phyloP scores from a whole-genome alignment of 2,797 vertebrate genomes.

The Acrossocheilus fasciatus region DNA sequence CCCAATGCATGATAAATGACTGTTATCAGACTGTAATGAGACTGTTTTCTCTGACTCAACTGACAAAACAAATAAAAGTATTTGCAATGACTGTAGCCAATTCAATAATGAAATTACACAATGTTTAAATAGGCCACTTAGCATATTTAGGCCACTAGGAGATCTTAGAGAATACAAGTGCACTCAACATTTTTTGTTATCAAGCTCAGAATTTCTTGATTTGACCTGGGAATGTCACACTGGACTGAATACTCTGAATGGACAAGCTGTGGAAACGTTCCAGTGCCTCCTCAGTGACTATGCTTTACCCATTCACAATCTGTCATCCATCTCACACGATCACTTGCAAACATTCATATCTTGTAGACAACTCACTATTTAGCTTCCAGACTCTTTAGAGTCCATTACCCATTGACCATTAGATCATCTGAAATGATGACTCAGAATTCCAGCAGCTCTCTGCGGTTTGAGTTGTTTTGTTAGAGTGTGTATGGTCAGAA shows the following conservation, averaged over 20 bases:
- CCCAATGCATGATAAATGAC: neutral
- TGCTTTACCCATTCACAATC: constrained; percentile 23
- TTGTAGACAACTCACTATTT: constrained; percentile 38
- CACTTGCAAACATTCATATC: constrained; percentile 27
- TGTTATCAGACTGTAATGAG: constrained; percentile 8
- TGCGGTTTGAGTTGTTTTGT: constrained; percentile 2
- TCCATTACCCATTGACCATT: constrained; percentile 42
- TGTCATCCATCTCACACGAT: constrained; percentile 17
- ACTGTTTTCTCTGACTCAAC: constrained; percentile 7
- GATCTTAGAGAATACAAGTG: neutral
- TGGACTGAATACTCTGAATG: neutral
- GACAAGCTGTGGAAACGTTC: constrained; percentile 9
- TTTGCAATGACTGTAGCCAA: neutral
- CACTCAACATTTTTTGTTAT: neutral
- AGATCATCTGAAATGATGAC: constrained; percentile 50
- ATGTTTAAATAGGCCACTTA: neutral
- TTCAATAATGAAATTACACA: neutral
- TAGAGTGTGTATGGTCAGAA: constrained; percentile 26
- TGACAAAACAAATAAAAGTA: constrained; percentile 9
- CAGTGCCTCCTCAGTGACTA: neutral
- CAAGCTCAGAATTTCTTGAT: neutral
- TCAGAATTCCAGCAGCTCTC: constrained; percentile 34
- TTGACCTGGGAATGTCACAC: neutral
- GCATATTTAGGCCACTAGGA: neutral
- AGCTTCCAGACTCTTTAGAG: constrained; percentile 44